These are phyloP conservation scores for Macaria notata DNA, from an alignment of 2,888 invertebrate species.

Conservation along the genomic window DNA sequence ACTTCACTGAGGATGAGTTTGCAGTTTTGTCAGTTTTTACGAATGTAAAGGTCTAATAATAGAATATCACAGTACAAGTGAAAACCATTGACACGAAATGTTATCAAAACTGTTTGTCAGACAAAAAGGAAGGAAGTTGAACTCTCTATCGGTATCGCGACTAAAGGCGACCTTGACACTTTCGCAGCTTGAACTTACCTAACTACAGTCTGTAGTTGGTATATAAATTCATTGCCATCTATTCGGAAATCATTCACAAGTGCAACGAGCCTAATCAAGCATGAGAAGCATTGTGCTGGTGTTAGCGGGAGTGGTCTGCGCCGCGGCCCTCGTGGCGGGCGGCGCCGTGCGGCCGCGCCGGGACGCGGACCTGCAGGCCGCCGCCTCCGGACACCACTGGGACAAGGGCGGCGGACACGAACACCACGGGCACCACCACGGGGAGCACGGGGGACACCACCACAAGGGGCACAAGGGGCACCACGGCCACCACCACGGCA, in stretches of 20 bases:
- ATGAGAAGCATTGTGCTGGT: conserved; percentile 59
- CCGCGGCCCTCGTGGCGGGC: conserved; percentile 71
- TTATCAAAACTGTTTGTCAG: background rate
- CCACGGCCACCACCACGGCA: conserved; percentile 84
- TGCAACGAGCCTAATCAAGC: conserved; percentile 44
- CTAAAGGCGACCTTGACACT: conserved; percentile 49
- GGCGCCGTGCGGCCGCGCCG: conserved; percentile 72
- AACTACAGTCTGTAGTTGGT: conserved; percentile 45
- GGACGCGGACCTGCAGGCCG: conserved; percentile 74
- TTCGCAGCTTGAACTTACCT: conserved; percentile 45
- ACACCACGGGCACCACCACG: conserved; percentile 83
- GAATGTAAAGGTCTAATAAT: too few species aligned
- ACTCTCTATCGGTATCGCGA: conserved; percentile 25
- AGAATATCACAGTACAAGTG: too few species aligned
- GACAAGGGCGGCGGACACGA: conserved; percentile 75
- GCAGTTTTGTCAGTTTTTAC: too few species aligned
- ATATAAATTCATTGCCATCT: conserved; percentile 56
- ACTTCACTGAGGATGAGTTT: too few species aligned
- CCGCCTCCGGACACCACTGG: conserved; percentile 63
- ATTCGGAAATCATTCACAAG: conserved; percentile 49
- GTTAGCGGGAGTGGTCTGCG: conserved; percentile 63
- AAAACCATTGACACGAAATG: conserved; percentile 5
- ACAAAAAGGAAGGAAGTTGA: conserved; percentile 21
- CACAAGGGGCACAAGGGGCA: conserved; percentile 86
- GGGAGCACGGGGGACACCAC: conserved; percentile 83